Percentiles rank a stretch among this genome's conserved stretches.
phyloP scores from a whole-genome alignment of 2,888 invertebrate genomes.

The Alloplasta piceator region DNA sequence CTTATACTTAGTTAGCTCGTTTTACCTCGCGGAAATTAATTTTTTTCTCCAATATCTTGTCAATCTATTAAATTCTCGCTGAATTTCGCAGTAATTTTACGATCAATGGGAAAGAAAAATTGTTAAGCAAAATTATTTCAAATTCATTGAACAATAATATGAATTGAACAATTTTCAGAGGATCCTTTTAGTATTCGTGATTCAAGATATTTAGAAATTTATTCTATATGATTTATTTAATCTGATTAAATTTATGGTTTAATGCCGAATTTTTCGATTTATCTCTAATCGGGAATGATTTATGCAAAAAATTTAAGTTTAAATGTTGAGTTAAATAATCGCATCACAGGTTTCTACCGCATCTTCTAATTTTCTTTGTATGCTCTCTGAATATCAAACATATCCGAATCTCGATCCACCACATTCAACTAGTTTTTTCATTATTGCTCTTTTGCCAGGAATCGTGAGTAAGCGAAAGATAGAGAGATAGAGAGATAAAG shows the following conservation, averaged over 20 bases:
- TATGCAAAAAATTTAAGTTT: neutral
- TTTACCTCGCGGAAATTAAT: too few species aligned
- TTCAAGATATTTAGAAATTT: too few species aligned
- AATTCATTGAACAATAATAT: too few species aligned
- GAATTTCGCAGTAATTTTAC: neutral
- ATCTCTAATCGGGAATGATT: neutral
- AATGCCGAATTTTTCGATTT: neutral
- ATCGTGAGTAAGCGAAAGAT: neutral
- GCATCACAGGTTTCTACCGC: neutral
- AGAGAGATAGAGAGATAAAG: conserved; percentile 10
- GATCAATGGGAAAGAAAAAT: neutral
- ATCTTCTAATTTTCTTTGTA: conserved; percentile 7
- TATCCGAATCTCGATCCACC: conserved; percentile 1
- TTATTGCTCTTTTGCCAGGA: conserved; percentile 20
- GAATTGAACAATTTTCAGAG: too few species aligned
- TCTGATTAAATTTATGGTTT: too few species aligned
- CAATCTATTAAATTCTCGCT: neutral
- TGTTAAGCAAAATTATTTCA: too few species aligned
- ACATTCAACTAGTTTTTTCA: conserved; percentile 64
- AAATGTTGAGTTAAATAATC: neutral
- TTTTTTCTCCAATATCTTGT: too few species aligned
- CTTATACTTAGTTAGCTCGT: too few species aligned
- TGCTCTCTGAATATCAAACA: conserved; percentile 32
- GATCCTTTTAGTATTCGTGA: too few species aligned
- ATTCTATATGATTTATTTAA: too few species aligned